Conservation (phyloP, 2,113 vertebrate species). For the Misgurnus anguillicaudatus region DNA sequence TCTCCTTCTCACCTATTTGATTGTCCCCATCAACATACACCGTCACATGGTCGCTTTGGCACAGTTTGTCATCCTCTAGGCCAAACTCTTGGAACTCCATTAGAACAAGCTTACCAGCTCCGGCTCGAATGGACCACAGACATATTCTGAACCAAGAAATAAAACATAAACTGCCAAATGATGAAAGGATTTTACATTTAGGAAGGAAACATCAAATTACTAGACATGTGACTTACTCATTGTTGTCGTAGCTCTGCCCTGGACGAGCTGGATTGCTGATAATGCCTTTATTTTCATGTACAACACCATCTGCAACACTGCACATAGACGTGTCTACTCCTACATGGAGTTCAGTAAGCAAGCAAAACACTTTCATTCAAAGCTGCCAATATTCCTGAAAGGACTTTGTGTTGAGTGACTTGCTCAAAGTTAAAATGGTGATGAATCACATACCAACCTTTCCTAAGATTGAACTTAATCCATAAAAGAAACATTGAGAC, state of each 20-base stretch:
- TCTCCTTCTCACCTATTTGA: conserved; percentile 73
- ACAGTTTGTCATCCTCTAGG: conserved; percentile 72
- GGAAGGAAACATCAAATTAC: neutral
- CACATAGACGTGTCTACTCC: conserved; percentile 60
- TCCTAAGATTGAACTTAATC: conserved; percentile 71
- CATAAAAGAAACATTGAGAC: conserved; percentile 78
- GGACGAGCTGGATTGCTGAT: conserved; percentile 73
- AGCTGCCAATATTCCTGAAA: neutral
- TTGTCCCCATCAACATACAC: conserved; percentile 66
- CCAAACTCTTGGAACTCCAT: conserved; percentile 76
- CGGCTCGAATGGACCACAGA: conserved; percentile 74
- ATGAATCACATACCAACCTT: conserved; percentile 46
- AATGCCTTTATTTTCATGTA: conserved; percentile 66
- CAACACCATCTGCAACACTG: conserved; percentile 63
- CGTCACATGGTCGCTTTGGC: conserved; percentile 74
- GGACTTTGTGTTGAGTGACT: neutral
- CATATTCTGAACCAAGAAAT: conserved; percentile 69
- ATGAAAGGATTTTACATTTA: neutral
- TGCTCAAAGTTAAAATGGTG: neutral
- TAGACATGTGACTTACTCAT: conserved; percentile 72
- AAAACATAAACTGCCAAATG: neutral
- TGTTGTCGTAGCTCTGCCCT: conserved; percentile 68
- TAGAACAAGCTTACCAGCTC: conserved; percentile 66
- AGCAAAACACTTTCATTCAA: neutral
- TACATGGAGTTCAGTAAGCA: conserved; percentile 4